phyloP scores from a whole-genome alignment of 2,888 invertebrate species.

The Brenthis daphne region DNA sequence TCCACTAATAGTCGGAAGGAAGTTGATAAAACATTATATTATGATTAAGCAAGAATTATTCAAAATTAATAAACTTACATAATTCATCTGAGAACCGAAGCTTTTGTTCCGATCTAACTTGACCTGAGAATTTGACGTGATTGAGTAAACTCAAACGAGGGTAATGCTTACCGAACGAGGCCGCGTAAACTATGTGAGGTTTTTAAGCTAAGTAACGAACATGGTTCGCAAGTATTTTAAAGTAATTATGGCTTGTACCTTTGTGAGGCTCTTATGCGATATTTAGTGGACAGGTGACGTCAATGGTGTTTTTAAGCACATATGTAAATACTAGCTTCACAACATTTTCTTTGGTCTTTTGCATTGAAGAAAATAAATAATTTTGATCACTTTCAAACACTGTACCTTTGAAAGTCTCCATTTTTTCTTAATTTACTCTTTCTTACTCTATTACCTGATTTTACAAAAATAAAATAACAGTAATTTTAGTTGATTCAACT shows the following conservation, averaged over 20 bases:
- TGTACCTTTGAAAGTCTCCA: no score
- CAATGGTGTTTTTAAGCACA: no score
- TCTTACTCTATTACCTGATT: no score
- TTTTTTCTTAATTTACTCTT: no score
- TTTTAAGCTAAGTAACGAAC: conserved; percentile 17
- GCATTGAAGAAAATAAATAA: no score
- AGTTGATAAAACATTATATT: conserved; percentile 5
- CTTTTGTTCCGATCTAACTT: conserved; percentile 35
- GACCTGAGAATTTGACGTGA: conserved; percentile 38
- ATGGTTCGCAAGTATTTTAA: conserved; percentile 3
- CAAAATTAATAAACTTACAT: conserved; percentile 22
- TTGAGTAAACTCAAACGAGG: conserved; percentile 40
- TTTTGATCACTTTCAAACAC: no score
- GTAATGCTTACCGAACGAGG: conserved; percentile 35
- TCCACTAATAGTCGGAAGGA: no score
- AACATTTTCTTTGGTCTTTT: no score
- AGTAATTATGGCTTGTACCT: neutral
- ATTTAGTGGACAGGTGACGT: neutral
- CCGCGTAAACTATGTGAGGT: conserved; percentile 29
- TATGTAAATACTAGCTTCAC: no score
- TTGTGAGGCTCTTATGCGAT: neutral
- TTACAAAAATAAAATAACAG: no score
- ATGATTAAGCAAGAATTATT: conserved; percentile 18
- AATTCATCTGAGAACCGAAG: conserved; percentile 30
- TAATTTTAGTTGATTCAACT: no score